Percentiles rank a stretch among this genome's conserved stretches.
phyloP scores from a whole-genome alignment of 1,140 invertebrate genomes.

The Lepidurus packardi region DNA sequence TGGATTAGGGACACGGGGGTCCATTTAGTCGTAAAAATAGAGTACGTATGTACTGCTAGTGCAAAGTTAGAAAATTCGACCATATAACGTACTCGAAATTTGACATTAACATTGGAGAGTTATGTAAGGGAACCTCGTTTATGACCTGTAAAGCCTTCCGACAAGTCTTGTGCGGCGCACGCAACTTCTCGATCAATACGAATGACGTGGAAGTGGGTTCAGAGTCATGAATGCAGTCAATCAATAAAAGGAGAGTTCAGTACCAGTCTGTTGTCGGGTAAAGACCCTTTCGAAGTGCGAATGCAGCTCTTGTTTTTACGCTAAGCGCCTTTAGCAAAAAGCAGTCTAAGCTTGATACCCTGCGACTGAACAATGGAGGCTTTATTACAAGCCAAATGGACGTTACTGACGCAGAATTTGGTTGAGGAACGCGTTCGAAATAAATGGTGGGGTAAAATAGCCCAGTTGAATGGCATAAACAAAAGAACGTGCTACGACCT shows the following conservation, averaged over 20 bases:
- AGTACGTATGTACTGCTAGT: too few relatives aligned
- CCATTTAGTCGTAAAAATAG: too few relatives aligned
- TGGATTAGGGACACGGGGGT: too few relatives aligned
- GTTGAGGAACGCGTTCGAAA: neutral
- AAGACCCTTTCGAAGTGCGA: neutral
- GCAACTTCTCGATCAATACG: neutral
- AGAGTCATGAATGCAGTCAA: neutral
- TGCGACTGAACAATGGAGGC: neutral
- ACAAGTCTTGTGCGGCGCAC: neutral
- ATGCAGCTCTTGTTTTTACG: neutral
- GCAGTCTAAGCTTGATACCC: neutral
- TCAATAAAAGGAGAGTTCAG: slow-evolving; percentile 14
- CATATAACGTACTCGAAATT: too few relatives aligned
- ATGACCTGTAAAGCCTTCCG: neutral
- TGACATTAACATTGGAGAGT: too few relatives aligned
- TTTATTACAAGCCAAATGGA: neutral
- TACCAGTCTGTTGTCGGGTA: neutral
- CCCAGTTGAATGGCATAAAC: neutral
- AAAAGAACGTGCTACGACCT: slow-evolving; percentile 22
- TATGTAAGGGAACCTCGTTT: neutral
- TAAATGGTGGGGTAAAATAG: neutral
- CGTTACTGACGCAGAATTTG: neutral
- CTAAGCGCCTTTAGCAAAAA: neutral
- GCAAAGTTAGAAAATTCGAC: too few relatives aligned
- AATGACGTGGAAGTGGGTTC: neutral